Evolutionary conservation across 2,888 invertebrate species (phyloP), one percentile per base, ranked within the genome.

Genomic region (Diploptera punctata): DNA sequence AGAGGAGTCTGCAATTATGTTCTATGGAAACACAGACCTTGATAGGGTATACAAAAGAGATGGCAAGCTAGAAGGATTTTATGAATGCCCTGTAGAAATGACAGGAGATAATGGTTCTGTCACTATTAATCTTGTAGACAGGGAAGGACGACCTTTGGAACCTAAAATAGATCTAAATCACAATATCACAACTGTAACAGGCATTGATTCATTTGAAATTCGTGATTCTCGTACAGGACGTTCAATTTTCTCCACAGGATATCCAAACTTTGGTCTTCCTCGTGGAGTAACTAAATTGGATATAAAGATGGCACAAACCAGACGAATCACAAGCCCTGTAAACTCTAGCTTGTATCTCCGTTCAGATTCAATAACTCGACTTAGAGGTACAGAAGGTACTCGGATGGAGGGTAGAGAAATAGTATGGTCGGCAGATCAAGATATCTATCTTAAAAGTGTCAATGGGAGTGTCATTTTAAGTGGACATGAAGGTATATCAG

Each of bases 301-400:
- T 9, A 87, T 91, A 0, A 90, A 89, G 83, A 85, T 89, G 78
- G 86, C 91, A 0, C 90, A 90, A 77, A 91, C 91, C 0, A 91
- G 90, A 78, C 87, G 92, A 71, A 88, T 95, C 61, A 87, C 90
- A 0, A 91, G 95, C 68, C 91, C 93, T 0, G 87, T 92, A 0
- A 89, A 91, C 77, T 86, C 88, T 18, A 88, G 90, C 72, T 81
- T 95, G 9, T 83, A 82, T 0, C 81, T 95, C 21, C 87, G 88
- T n/a, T 90, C 93, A 0, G 90, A 92, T n/a, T 83, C 85, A 0
- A 87, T 88, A 10, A 87, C 93, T 4, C 86, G 87, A 74, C 84
- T 95, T 1, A 88, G 90, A 73, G 95, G 95, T 0, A 92, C 93
- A 0, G 95, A 95, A 82, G 94, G 95, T 0, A 89, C 92, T 0